Conservation (phyloP, 2,113 vertebrate species). For the Seriola quinqueradiata region DNA sequence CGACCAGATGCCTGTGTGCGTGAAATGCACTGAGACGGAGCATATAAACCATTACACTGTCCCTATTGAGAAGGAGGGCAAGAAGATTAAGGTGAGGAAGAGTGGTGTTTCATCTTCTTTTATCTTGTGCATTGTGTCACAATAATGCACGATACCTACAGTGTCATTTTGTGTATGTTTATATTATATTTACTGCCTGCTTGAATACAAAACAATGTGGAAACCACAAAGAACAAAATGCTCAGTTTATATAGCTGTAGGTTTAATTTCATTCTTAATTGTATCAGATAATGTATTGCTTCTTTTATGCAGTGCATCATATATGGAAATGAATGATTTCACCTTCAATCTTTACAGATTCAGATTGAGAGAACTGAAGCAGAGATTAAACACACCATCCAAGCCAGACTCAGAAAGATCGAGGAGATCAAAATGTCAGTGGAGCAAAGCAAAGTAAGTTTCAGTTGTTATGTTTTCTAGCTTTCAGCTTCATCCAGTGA, state of each 20-base stretch:
- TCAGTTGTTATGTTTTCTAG: not conserved
- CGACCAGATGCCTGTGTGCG: slow-evolving; percentile 89
- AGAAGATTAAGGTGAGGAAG: slow-evolving; percentile 83
- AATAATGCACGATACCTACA: no score
- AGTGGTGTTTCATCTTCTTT: not conserved
- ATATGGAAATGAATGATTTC: not conserved
- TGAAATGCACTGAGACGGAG: slow-evolving; percentile 88
- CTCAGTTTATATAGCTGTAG: no score
- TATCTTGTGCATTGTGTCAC: no score
- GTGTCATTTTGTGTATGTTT: no score
- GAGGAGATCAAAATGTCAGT: slow-evolving; percentile 55
- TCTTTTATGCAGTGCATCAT: not conserved
- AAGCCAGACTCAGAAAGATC: slow-evolving; percentile 40
- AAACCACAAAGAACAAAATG: no score
- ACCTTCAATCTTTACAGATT: slow-evolving; percentile 22
- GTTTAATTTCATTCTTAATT: not conserved
- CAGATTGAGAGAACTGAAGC: slow-evolving; percentile 25
- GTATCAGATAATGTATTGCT: not conserved
- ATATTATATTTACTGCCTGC: not conserved
- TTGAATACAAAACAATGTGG: no score
- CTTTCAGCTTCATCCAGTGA: no score
- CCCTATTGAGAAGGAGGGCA: slow-evolving; percentile 88
- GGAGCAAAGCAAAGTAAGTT: slow-evolving; percentile 53
- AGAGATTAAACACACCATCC: slow-evolving; percentile 50
- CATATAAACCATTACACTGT: slow-evolving; percentile 88